These are phyloP conservation scores for Calidris pygmaea DNA, from an alignment of 2,113 vertebrate species.

Conservation along the genomic window DNA sequence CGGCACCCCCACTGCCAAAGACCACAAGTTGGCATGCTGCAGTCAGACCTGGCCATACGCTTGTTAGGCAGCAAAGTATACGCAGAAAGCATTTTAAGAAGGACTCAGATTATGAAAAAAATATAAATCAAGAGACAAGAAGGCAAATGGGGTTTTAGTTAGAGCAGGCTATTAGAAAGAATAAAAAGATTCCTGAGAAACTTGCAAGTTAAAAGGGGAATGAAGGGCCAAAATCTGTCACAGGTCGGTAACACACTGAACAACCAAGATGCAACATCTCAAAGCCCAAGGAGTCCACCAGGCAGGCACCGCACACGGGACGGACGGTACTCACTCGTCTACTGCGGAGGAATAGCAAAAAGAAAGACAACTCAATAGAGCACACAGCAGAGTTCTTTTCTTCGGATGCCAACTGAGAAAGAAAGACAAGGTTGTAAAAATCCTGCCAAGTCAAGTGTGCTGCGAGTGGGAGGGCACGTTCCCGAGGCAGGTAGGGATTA, in stretches of 20 bases:
- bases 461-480: neutral
- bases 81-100: neutral
- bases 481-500: neutral
- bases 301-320: neutral
- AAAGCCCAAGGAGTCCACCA: neutral
- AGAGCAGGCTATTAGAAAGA: conserved; percentile 5
- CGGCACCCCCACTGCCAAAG: neutral
- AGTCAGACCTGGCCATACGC: neutral
- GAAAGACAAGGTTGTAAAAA: conserved; percentile 26
- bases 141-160: neutral
- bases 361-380: conserved; percentile 37
- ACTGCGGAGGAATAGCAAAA: conserved; percentile 6
- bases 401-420: conserved; percentile 23
- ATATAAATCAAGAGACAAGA: neutral
- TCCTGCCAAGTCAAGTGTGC: neutral
- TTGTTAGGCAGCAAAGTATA: neutral
- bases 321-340: conserved; percentile 45
- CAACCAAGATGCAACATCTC: neutral
- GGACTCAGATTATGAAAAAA: neutral
- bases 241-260: neutral
- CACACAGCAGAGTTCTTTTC: conserved; percentile 63
- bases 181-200: neutral
- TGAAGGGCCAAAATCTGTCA: neutral
- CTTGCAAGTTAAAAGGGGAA: neutral
- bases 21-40: neutral